Conservation (phyloP, 2,888 invertebrate genomes). For the Agrotis segetum region DNA sequence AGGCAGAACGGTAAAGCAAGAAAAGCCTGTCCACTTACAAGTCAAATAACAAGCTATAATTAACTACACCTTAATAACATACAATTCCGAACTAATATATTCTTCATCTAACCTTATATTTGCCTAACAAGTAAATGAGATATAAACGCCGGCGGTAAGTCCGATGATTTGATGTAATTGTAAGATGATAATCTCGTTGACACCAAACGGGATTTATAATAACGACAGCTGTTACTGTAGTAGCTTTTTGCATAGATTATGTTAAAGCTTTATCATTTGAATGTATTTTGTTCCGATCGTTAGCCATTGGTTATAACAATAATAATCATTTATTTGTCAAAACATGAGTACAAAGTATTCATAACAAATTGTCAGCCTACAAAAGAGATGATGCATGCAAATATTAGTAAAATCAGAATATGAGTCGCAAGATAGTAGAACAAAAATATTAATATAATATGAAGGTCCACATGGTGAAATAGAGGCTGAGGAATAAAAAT, state of each 20-base stretch:
- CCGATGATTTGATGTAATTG: slow-evolving; percentile 45
- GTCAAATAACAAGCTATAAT: not conserved
- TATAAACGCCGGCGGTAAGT: slow-evolving; percentile 7
- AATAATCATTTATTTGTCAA: no score
- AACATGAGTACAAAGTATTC: no score
- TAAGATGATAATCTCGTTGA: slow-evolving; percentile 24
- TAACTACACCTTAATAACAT: not conserved
- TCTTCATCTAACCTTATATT: slow-evolving; percentile 21
- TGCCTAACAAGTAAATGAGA: slow-evolving; percentile 39
- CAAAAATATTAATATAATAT: no score
- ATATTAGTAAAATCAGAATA: no score
- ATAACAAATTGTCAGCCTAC: no score
- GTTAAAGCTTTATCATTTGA: slow-evolving; percentile 1
- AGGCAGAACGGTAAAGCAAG: no score
- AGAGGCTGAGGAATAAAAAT: no score
- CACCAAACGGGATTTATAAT: slow-evolving; percentile 49
- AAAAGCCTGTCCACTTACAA: no score
- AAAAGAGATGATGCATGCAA: no score
- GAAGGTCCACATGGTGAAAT: no score
- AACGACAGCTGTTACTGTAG: slow-evolving; percentile 35
- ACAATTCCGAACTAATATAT: slow-evolving; percentile 18
- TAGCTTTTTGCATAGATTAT: slow-evolving; percentile 24
- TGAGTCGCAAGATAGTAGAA: no score
- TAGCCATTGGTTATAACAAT: not conserved
- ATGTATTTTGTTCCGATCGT: slow-evolving; percentile 16